phyloP scores from a whole-genome alignment of 2,113 vertebrate species.

The Hydrochoerus hydrochaeris region DNA sequence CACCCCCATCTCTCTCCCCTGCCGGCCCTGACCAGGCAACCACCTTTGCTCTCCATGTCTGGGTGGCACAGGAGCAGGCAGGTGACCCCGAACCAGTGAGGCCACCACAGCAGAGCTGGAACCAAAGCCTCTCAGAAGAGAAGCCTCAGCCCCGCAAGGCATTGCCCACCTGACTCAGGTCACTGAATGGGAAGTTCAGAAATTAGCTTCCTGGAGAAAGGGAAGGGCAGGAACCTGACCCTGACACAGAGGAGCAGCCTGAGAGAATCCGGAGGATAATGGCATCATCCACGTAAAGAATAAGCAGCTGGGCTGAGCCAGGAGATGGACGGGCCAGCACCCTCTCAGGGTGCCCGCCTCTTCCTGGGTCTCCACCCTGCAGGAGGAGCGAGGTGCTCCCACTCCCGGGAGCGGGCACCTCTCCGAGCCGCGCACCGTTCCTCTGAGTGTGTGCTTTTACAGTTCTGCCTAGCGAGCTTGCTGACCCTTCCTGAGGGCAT shows the following conservation, averaged over 20 bases:
- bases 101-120: no score
- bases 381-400: background rate
- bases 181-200: background rate
- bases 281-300: background rate
- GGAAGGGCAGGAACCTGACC: background rate
- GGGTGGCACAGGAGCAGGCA: background rate
- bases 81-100: background rate
- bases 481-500: background rate
- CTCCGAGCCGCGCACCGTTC: background rate
- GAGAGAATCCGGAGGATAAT: background rate
- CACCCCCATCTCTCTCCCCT: background rate
- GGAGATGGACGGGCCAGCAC: background rate
- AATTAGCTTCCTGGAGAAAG: background rate
- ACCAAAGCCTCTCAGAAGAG: fast-evolving
- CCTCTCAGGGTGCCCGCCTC: background rate
- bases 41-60: background rate
- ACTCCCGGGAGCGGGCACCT: background rate
- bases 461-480: background rate
- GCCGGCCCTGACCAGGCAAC: background rate
- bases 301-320: background rate
- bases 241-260: background rate
- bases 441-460: background rate
- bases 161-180: background rate
- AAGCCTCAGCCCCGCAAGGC: background rate
- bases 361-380: background rate